Base-by-base conservation (phyloP, 2,888 invertebrate species). In the Dolichopus griseipennis region DNA sequence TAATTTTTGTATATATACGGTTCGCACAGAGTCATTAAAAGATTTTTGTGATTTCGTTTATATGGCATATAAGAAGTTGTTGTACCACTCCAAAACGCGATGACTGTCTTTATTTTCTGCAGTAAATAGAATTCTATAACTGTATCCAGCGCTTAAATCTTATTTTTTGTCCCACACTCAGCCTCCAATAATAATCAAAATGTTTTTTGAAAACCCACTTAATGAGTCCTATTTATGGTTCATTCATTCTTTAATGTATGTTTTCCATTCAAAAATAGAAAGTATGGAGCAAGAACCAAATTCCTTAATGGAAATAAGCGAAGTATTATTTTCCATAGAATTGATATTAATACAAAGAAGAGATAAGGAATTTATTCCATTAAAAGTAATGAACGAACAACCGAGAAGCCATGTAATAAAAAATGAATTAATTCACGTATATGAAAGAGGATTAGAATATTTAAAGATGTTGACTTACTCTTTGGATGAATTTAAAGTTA, bases 81-180 rank as follows among this genome's bases (percentile, higher is more conserved):
- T 67, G 22, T 52, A 52, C 34, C 65, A 64, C 52, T 52, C 65
- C 33, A 65, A 65, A 65, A 67, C 64, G n/a, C 41, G 64, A 67
- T 67, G 64, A n/a, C 52, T 67, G 27, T 66, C 66, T 66, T 62
- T 66, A 37, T 62, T 33, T 37, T 63, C 66, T 18, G 62, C 66
- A n/a, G 63, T 66, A 34, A 62, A 62, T 34, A 27, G 66, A 34
- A 61, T 66, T 62, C 62, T 66, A 2, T 5, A 61, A 61, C 15
- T 62, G 61, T 66, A 61, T 61, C 20, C 33, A 18, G 20, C 6
- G 64, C 33, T 64, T 33, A 18, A 33, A 27, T 34, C 33, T 18
- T 64, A 62, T 63, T 33, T 52, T 41, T 37, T 43, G 64, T 61
- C 3, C 9, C 21, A 20, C 3, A 20, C 20, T 21, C 20, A 20